These are phyloP conservation scores for Miltochrista miniata DNA, from an alignment of 2,888 invertebrate species.

Conservation along the genomic window DNA sequence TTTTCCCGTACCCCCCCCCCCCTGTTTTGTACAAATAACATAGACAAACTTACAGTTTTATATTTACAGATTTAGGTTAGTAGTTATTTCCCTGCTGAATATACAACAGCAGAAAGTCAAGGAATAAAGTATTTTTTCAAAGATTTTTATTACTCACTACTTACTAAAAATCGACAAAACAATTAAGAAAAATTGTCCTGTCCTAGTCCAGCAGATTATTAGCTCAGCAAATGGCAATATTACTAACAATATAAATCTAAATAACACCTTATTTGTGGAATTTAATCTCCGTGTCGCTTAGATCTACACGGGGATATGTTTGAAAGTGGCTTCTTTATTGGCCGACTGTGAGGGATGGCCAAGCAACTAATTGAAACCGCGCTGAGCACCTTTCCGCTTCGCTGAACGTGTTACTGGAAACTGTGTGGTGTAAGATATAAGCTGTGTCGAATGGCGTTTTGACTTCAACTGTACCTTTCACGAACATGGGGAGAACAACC, in stretches of 20 bases:
- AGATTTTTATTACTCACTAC: too few relatives aligned
- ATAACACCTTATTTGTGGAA: background rate
- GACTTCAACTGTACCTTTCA: background rate
- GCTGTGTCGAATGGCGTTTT: background rate
- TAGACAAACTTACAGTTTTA: too few relatives aligned
- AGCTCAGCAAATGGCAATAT: too few relatives aligned
- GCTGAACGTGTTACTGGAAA: conserved; percentile 37
- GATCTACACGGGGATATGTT: conserved; percentile 31
- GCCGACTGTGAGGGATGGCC: conserved; percentile 40
- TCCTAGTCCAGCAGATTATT: too few relatives aligned
- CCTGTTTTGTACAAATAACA: too few relatives aligned
- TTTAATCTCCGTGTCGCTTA: background rate
- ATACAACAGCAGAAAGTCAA: too few relatives aligned
- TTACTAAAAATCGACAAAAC: too few relatives aligned
- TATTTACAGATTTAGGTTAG: too few relatives aligned
- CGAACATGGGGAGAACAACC: background rate
- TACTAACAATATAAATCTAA: background rate
- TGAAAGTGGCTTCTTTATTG: conserved; percentile 37
- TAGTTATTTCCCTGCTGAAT: too few relatives aligned
- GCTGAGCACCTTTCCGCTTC: conserved; percentile 57
- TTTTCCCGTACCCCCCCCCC: too few relatives aligned
- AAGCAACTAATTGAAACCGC: conserved; percentile 62
- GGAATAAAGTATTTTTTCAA: too few relatives aligned
- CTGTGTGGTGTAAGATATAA: conserved; percentile 24
- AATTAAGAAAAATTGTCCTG: too few relatives aligned